These are phyloP conservation scores for Pluvialis apricaria DNA, from an alignment of 2,113 vertebrate genomes.

Conservation along the genomic window DNA sequence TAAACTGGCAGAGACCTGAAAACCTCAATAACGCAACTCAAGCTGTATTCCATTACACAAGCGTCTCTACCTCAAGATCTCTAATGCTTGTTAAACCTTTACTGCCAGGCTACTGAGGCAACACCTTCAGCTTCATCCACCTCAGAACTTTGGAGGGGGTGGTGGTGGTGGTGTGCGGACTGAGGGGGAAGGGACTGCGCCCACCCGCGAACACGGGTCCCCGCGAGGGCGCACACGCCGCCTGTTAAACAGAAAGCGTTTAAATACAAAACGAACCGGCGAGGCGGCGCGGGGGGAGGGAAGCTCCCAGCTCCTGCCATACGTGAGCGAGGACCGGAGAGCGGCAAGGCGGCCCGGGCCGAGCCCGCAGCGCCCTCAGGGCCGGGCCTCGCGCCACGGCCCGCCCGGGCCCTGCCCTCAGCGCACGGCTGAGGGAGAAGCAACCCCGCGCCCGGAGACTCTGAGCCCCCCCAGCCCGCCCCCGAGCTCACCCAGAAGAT, in stretches of 20 bases:
- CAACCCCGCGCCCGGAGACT: background rate
- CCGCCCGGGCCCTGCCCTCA: background rate
- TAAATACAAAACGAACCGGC: background rate
- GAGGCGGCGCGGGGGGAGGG: rapidly evolving
- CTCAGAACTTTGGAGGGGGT: rapidly evolving
- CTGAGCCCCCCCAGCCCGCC: background rate
- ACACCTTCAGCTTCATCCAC: background rate
- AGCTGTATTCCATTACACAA: background rate
- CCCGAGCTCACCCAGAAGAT: constrained; percentile 88
- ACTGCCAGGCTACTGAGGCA: background rate
- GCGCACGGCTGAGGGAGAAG: background rate
- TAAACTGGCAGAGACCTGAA: background rate
- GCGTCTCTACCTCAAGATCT: no score
- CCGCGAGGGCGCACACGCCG: no score
- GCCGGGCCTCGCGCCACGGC: no score
- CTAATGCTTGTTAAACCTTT: background rate
- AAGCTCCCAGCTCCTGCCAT: background rate
- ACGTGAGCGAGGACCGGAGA: no score
- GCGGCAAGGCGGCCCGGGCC: background rate
- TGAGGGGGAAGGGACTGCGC: background rate
- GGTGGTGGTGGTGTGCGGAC: no score
- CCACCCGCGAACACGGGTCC: background rate
- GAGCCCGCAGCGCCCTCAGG: background rate
- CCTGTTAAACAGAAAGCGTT: background rate
- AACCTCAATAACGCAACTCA: background rate